phyloP scores from a whole-genome alignment of 2,888 invertebrate genomes.

The Mayetiola destructor region DNA sequence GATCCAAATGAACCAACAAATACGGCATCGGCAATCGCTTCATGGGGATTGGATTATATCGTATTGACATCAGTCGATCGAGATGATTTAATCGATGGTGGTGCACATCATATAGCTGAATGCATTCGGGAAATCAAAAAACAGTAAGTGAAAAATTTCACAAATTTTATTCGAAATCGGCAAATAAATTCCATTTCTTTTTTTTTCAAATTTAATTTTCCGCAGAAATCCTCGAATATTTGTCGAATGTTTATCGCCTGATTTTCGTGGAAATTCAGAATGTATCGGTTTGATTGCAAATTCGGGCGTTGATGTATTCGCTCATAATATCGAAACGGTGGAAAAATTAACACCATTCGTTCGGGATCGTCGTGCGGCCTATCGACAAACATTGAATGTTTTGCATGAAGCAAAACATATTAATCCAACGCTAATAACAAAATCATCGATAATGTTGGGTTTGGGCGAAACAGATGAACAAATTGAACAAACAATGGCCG shows the following conservation, averaged over 20 bases:
- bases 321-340: conserved; percentile 97
- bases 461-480: conserved; percentile 81
- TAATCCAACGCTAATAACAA: conserved; percentile 76
- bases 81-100: conserved; percentile 90
- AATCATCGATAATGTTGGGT: conserved; percentile 97
- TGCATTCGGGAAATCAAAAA: conserved; percentile 77
- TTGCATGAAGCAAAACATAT: conserved; percentile 65
- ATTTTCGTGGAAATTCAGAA: conserved; percentile 72
- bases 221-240: conserved; percentile 63
- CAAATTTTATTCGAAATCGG: background rate
- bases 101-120: conserved; percentile 82
- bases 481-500: conserved; percentile 73
- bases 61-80: conserved; percentile 97
- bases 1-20: conserved; percentile 82
- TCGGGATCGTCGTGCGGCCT: conserved; percentile 84
- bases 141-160: conserved; percentile 39
- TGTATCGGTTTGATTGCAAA: conserved; percentile 60
- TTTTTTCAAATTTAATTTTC: conserved; percentile 10
- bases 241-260: conserved; percentile 94
- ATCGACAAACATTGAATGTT: conserved; percentile 74
- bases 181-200: background rate
- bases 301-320: conserved; percentile 88
- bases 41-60: conserved; percentile 95
- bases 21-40: conserved; percentile 80
- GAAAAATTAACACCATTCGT: conserved; percentile 81